Evolutionary conservation across 2,113 vertebrate genomes (phyloP).

Genomic region (Pterocles burchelli): DNA sequence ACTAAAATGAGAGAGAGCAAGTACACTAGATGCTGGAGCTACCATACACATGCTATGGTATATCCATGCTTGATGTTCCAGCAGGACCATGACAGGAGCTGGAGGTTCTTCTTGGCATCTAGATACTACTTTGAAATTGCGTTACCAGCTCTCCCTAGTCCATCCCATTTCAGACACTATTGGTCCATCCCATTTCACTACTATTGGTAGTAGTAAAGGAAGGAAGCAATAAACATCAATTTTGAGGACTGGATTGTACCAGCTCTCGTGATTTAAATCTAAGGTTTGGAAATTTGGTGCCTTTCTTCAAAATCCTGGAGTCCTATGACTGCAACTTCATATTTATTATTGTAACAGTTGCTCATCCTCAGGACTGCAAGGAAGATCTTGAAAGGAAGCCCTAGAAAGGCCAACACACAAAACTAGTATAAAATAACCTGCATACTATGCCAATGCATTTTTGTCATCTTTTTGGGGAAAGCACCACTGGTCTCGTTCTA

Average conservation of each 20-base stretch:
- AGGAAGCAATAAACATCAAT: not conserved
- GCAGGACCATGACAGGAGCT: not conserved
- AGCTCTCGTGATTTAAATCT: not conserved
- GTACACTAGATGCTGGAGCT: not conserved
- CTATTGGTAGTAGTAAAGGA: not conserved
- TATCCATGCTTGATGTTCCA: fast-evolving
- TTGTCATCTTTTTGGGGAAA: not conserved
- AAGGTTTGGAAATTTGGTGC: not conserved
- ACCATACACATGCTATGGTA: fast-evolving
- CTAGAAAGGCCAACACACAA: not conserved
- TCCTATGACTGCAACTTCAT: not conserved
- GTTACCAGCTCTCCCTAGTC: not conserved
- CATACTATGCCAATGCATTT: fast-evolving
- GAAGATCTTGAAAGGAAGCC: not conserved
- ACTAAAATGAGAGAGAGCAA: not conserved
- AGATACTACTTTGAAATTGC: not conserved
- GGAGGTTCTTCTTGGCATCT: not conserved
- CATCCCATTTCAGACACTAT: not conserved
- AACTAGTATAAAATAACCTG: not conserved
- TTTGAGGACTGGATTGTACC: not conserved
- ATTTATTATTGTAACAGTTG: not conserved
- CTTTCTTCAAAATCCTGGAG: not conserved
- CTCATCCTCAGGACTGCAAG: not conserved
- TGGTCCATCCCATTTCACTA: too few species aligned
- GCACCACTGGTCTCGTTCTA: not conserved